Conservation (phyloP, 1,140 invertebrate genomes). For the Ceratina australensis region DNA sequence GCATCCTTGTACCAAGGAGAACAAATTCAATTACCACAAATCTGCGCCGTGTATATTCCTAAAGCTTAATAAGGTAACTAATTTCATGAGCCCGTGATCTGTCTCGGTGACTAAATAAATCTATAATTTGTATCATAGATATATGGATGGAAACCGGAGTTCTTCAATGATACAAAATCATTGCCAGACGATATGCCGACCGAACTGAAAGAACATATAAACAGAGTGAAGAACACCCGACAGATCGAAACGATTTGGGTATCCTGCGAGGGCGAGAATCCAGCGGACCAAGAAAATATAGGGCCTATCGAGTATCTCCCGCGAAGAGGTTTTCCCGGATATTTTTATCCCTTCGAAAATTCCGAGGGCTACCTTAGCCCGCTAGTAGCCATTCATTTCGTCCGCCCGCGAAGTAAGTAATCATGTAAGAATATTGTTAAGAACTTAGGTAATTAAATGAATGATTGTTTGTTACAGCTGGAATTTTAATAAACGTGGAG, state of each 20-base stretch:
- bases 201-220: conserved; percentile 83
- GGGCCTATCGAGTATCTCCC: conserved; percentile 86
- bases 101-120: neutral
- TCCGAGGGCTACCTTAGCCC: conserved; percentile 92
- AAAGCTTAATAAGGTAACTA: conserved; percentile 88
- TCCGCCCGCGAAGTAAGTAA: conserved; percentile 87
- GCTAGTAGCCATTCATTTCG: conserved; percentile 91
- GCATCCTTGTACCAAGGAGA: conserved; percentile 84
- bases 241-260: conserved; percentile 91
- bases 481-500: conserved; percentile 93
- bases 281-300: conserved; percentile 93
- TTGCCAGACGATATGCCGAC: conserved; percentile 85
- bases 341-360: conserved; percentile 90
- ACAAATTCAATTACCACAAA: conserved; percentile 88
- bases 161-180: conserved; percentile 82
- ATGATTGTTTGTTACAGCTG: conserved; percentile 81
- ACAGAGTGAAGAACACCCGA: conserved; percentile 71
- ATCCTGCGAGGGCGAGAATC: conserved; percentile 93
- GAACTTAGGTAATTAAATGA: no score
- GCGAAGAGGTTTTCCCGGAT: conserved; percentile 87
- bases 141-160: conserved; percentile 88
- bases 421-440: no score
- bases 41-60: conserved; percentile 90
- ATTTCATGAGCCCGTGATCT: neutral
- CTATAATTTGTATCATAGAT: conserved; percentile 78